phyloP scores from a whole-genome alignment of 1,140 invertebrate species.

The Drosophila oshimai region DNA sequence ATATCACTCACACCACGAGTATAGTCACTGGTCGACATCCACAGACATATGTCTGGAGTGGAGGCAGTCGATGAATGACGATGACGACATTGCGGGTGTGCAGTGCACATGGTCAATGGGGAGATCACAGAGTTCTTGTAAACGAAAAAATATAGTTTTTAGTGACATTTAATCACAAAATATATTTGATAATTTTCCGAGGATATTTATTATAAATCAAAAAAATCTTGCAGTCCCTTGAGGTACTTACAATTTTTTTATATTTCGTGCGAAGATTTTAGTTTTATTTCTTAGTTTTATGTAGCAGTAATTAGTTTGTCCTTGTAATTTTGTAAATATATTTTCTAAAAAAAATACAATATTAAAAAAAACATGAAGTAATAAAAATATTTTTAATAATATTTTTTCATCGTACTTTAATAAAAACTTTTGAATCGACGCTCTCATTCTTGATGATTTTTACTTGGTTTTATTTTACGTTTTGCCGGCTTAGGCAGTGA shows the following conservation, averaged over 20 bases:
- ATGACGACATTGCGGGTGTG: constrained; percentile 65
- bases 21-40: constrained; percentile 7
- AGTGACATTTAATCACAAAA: no score
- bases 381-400: not conserved
- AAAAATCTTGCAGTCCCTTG: no score
- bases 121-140: constrained; percentile 19
- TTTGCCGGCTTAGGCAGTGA: constrained; percentile 51
- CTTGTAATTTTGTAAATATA: not conserved
- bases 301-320: no score
- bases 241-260: no score
- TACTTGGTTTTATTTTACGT: constrained; percentile 29
- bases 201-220: no score
- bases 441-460: constrained; percentile 18
- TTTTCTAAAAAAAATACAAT: no score
- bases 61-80: constrained; percentile 35
- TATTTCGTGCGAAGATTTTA: no score
- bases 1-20: not conserved
- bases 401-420: not conserved
- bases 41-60: constrained; percentile 46
- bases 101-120: constrained; percentile 14
- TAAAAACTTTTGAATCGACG: not conserved
- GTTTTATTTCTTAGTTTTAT: no score
- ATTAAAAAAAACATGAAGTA: no score
- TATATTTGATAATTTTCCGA: no score
- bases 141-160: not conserved